phyloP scores from a whole-genome alignment of 2,797 vertebrate species.

The Hemibagrus guttatus region DNA sequence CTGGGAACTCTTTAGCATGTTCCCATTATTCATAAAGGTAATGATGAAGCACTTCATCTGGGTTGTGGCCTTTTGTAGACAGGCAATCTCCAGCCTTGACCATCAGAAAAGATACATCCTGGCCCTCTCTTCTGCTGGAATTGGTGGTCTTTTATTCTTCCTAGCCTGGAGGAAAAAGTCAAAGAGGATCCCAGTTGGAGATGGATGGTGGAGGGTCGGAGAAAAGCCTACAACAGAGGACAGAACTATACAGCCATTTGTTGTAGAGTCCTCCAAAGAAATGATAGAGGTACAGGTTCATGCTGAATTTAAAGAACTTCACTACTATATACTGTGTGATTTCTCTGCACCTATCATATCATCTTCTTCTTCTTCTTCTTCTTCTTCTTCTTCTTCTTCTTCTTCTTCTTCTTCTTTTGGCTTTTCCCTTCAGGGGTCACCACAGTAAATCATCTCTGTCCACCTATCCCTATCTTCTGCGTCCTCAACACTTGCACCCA shows the following conservation, averaged over 20 bases:
- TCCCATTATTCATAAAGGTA: too few relatives aligned
- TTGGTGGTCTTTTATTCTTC: slow-evolving; percentile 75
- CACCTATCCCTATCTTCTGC: too few relatives aligned
- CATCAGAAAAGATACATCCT: slow-evolving; percentile 56
- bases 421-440: too few relatives aligned
- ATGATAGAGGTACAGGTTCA: slow-evolving; percentile 77
- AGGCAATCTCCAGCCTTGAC: slow-evolving; percentile 63
- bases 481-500: too few relatives aligned
- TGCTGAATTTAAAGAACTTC: neutral
- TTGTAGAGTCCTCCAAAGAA: slow-evolving; percentile 76
- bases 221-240: slow-evolving; percentile 67
- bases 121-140: slow-evolving; percentile 71
- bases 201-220: slow-evolving; percentile 86
- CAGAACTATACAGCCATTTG: slow-evolving; percentile 75
- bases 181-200: slow-evolving; percentile 75
- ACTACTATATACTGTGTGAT: neutral
- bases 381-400: too few relatives aligned
- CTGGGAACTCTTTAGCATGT: neutral
- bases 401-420: too few relatives aligned
- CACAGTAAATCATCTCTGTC: too few relatives aligned
- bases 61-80: slow-evolving; percentile 54
- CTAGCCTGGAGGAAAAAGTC: slow-evolving; percentile 62
- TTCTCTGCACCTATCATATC: too few relatives aligned
- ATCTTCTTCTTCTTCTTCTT: too few relatives aligned
- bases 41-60: neutral